A percentile compares a stretch with the other conserved stretches of the same genome.
Conservation (phyloP, 2,888 invertebrate species). For the Macropis europaea region DNA sequence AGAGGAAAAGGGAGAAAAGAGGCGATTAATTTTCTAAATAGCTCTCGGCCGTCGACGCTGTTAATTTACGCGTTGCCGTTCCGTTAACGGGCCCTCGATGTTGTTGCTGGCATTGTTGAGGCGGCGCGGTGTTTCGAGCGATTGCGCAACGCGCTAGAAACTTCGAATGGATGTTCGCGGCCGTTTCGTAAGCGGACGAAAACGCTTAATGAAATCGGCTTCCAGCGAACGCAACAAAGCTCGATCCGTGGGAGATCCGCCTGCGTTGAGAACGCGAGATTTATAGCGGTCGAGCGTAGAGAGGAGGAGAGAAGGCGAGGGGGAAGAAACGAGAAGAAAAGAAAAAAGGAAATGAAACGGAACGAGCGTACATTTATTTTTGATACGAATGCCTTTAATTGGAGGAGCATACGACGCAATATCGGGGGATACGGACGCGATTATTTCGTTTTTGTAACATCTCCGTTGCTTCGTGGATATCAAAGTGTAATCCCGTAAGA, state of each 20-base stretch:
- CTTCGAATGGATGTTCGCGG: constrained; percentile 25
- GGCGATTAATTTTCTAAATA: constrained; percentile 53
- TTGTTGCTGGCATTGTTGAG: constrained; percentile 39
- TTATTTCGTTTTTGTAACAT: constrained; percentile 49
- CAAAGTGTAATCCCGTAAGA: constrained; percentile 66
- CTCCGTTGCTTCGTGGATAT: constrained; percentile 59
- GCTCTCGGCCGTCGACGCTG: constrained; percentile 44
- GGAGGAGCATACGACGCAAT: constrained; percentile 43
- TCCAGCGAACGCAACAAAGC: not conserved
- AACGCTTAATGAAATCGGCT: constrained; percentile 33
- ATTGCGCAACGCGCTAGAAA: constrained; percentile 33
- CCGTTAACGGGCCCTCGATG: constrained; percentile 35
- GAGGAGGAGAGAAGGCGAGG: not conserved
- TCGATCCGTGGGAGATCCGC: too few species aligned
- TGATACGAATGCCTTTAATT: constrained; percentile 56
- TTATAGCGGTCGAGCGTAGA: not conserved
- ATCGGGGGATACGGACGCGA: constrained; percentile 32
- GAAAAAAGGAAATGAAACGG: not conserved
- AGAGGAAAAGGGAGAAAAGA: constrained; percentile 7
- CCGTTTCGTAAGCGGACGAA: constrained; percentile 39
- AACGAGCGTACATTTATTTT: constrained; percentile 44
- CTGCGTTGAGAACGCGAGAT: not conserved
- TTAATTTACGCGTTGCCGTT: constrained; percentile 52
- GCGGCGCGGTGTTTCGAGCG: constrained; percentile 6
- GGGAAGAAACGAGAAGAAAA: not conserved